Evolutionary conservation across 1,140 invertebrate genomes (phyloP), one percentile per base, ranked within the genome.

Genomic region (Leptopilina clavipes): DNA sequence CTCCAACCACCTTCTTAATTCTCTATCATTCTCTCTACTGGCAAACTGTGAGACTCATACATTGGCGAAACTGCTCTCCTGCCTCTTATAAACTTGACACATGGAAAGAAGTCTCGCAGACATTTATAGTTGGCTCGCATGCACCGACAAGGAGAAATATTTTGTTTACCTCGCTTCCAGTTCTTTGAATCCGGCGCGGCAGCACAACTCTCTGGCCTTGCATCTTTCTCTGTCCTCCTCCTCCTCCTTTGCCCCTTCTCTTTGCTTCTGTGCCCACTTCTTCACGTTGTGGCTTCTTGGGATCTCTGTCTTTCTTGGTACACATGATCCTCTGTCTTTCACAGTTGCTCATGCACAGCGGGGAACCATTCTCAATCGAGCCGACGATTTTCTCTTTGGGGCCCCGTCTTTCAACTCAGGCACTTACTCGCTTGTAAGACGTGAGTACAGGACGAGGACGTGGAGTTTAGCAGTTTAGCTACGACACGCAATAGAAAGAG

Each of bases 151-250:
- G 78, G 81, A 85, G 80, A 86, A 88, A 88, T 89, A 90, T 89
- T 89, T 90, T 89, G 86, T 89, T 89, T 89, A 89, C 86, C 81
- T 88, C 88, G 86, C 82, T 87, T 81, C 80, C 83, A 86, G 86
- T 89, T 89, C 87, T 89, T 87, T 89, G 86, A 89, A 90, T 89
- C 84, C 84, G 80, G 76, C 81, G 85, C 82, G 77, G 79, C 79
- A 80, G 76, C 81, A 72, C 82, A 78, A 81, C 76, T 79, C 75
- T 76, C 75, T 76, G 78, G 78, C 80, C 81, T 85, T 83, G 80
- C 80, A 76, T 78, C 43, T 76, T 72, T 76, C 70, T 70, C 19
- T 40, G 9, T 31, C 1, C 5, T 31, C 8, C 37, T 40, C 37
- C 37, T 9, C 37, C 8, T 22, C 37, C 5, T 71, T 76, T 37